Base-by-base conservation (phyloP, 2,888 invertebrate genomes). In the Acrobasis consociella region DNA sequence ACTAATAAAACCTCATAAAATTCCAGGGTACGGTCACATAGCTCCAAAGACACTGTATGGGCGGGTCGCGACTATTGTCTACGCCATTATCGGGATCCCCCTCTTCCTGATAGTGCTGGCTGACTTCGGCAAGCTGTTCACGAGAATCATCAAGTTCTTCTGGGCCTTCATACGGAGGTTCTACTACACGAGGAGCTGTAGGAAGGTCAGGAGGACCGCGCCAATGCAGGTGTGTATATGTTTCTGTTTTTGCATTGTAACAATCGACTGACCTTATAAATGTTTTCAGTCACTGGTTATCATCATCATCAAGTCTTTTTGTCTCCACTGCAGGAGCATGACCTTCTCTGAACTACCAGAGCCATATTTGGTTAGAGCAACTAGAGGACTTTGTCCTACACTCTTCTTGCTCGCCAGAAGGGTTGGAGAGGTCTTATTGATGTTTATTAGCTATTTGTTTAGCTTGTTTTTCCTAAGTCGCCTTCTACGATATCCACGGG, bases 1-100 rank as follows among this genome's bases (percentile, higher is more conserved):
- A 13, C 13, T 37, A 49, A 49, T 15, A 58, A 31, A 49, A 22
- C 38, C 53, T 62, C n/a, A 11, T 2, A 37, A 22, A 42, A 52
- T 86, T 86, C 82, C 93, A 99, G 99, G 99, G 77, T 99, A 99
- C 91, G 99, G 99, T 66, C 98, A 99, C 85, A 97, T 99, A 75
- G 96, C 97, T 58, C 99, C 99, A 0, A 96, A 96, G 72, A 99
- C 99, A 11, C 94, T 91, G 8, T 94, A 95, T 11, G 99, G 99
- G 9, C 94, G 96, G 67, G 95, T 96, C 0, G 94, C 98, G 58
- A 98, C 99, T 0, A 98, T 99, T 69, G 91, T 97, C 37, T 99
- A 99, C 84, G 97, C 99, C 38, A 95, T 97, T 67, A 95, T 99
- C 68, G 99, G 99, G 11, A 99, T 99, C 75, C 99, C 99, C 0